Evolutionary conservation across 1,140 invertebrate genomes (phyloP), one percentile per base, ranked within the genome.

Genomic region (Formica selysi): DNA sequence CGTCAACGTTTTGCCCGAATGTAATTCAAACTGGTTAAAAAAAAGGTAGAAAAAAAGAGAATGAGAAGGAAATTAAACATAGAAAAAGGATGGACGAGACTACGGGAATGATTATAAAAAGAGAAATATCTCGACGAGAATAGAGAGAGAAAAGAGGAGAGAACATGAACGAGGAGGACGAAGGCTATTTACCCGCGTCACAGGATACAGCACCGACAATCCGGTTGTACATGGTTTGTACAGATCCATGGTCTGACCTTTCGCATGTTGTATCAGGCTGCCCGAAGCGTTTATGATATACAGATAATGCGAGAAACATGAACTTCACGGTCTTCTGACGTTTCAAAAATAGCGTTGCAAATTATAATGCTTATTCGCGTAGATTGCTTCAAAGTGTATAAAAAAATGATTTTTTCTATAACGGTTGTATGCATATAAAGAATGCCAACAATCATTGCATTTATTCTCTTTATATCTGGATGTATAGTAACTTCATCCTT

Each of bases 261-360:
- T 80, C 51, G 32, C 22, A 59, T 80, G 44, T 36, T 41, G n/a
- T 38, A 79, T 80, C 48, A 16, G 29, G 8, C 29, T 59, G 78
- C 78, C 64, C 22, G 51, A 80, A 70, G 78, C 65, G 65, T 70
- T 80, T 80, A 59, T n/a, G 78, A 80, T 70, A 70, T 41, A 70
- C 78, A 70, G 78, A 80, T 70, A 80, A 54, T 36, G 65, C 65
- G 51, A 54, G 36, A 76, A 54, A 68, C 48, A 80, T 54, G 76
- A 41, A 68, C 76, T 80, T 54, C 65, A 80, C 13, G 64, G 22
- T 80, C 22, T 36, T 26, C n/a, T 36, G 78, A 80, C 67, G 16
- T 57, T 79, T 67, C 19, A 57, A 80, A 80, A 70, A 41, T 70
- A 29, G 19, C 22, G 22, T 2, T 80, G 76, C 64, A 41, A 70